Conservation (phyloP, 1,140 invertebrate species). For the Danaus plexippus region DNA sequence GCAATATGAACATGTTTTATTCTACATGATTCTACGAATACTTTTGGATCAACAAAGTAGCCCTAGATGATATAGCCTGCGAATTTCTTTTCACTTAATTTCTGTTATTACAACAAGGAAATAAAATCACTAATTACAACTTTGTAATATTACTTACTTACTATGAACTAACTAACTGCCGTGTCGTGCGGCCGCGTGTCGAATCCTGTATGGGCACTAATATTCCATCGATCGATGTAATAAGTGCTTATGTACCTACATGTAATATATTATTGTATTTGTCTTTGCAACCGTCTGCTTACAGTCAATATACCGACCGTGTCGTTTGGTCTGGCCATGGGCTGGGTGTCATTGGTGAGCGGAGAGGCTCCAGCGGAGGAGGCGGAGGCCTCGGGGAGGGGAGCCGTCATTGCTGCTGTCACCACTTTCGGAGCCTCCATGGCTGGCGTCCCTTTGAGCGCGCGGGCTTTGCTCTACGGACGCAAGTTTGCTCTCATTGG, state of each 20-base stretch:
- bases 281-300: not conserved
- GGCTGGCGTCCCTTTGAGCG: constrained; percentile 42
- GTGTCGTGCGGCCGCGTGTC: no score
- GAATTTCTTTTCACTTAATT: no score
- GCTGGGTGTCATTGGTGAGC: constrained; percentile 47
- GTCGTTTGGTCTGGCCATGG: constrained; percentile 45
- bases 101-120: no score
- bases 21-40: no score
- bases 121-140: no score
- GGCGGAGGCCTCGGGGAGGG: not conserved
- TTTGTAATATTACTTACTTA: no score
- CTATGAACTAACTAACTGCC: no score
- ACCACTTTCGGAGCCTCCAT: constrained; percentile 37
- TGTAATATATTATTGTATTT: constrained; percentile 3
- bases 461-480: constrained; percentile 31
- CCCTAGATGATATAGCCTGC: no score
- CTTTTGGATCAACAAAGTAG: no score
- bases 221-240: not conserved
- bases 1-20: no score
- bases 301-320: constrained; percentile 43
- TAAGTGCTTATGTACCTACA: no score
- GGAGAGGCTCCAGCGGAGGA: constrained; percentile 25
- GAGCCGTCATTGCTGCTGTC: constrained; percentile 33
- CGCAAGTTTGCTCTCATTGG: constrained; percentile 38
- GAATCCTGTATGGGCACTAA: not conserved